Conservation (phyloP, 1,140 invertebrate species). For the Megalonaias nervosa region DNA sequence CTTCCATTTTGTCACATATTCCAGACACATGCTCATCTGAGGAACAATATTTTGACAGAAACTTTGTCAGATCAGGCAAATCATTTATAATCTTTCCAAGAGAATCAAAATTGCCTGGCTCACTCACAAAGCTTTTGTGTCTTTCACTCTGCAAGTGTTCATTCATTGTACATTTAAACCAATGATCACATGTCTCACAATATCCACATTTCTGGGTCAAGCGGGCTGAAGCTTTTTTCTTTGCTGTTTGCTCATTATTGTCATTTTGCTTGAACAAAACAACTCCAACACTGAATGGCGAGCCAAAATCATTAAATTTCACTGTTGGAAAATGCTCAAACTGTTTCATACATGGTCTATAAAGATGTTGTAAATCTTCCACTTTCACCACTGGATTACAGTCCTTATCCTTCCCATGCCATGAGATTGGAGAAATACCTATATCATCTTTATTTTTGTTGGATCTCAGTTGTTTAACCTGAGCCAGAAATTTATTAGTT, state of each 20-base stretch:
- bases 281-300: constrained; percentile 50
- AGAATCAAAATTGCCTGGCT: constrained; percentile 40
- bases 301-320: constrained; percentile 34
- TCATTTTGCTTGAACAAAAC: constrained; percentile 36
- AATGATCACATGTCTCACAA: constrained; percentile 55
- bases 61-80: constrained; percentile 33
- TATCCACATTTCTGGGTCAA: constrained; percentile 41
- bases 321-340: constrained; percentile 42
- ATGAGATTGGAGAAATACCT: constrained; percentile 43
- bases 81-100: constrained; percentile 40
- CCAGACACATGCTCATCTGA: not conserved
- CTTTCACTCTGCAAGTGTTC: constrained; percentile 49
- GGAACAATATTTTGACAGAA: constrained; percentile 15
- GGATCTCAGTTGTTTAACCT: constrained; percentile 19
- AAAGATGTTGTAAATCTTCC: constrained; percentile 39
- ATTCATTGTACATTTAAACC: constrained; percentile 46
- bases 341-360: constrained; percentile 45
- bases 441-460: constrained; percentile 17
- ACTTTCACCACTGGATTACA: constrained; percentile 34
- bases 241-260: constrained; percentile 33
- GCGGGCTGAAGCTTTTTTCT: constrained; percentile 25
- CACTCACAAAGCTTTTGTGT: constrained; percentile 47
- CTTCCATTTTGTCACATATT: not conserved
- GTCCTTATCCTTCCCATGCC: constrained; percentile 47
- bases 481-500: constrained; percentile 27